Conservation (phyloP, 2,113 vertebrate genomes). For the Isurus oxyrinchus region DNA sequence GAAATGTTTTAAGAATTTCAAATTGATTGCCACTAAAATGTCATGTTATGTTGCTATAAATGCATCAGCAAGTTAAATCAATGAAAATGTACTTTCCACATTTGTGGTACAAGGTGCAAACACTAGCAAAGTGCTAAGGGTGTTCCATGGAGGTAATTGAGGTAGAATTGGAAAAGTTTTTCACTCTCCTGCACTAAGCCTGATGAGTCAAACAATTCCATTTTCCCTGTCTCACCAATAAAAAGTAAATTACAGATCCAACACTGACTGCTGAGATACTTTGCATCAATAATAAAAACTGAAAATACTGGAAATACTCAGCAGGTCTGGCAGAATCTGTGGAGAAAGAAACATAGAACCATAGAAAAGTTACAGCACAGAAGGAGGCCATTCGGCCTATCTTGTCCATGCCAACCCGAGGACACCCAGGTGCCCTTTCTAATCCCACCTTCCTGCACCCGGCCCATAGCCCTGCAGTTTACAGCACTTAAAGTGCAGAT, state of each 20-base stretch:
- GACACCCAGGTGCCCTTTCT: too few relatives aligned
- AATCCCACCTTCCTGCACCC: too few relatives aligned
- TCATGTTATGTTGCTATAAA: not conserved
- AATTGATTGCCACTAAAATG: not conserved
- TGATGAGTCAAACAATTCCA: not conserved
- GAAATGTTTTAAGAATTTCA: not conserved
- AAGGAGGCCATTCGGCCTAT: too few relatives aligned
- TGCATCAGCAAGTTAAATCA: too few relatives aligned
- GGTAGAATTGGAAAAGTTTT: not conserved
- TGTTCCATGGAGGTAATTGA: not conserved
- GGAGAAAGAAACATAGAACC: not conserved
- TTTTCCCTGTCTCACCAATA: not conserved
- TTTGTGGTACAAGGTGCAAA: too few relatives aligned
- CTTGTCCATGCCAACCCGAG: too few relatives aligned
- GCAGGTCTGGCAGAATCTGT: not conserved
- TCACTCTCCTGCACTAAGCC: too few relatives aligned
- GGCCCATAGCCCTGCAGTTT: too few relatives aligned
- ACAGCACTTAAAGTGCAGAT: too few relatives aligned
- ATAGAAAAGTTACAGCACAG: too few relatives aligned
- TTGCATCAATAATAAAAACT: not conserved
- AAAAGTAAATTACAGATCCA: not conserved
- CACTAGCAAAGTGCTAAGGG: not conserved
- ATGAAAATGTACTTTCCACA: too few relatives aligned
- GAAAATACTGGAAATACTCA: not conserved
- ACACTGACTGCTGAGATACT: not conserved